Evolutionary conservation across 2,888 invertebrate genomes (phyloP).

Genomic region (Brachypalpus laphriformis): DNA sequence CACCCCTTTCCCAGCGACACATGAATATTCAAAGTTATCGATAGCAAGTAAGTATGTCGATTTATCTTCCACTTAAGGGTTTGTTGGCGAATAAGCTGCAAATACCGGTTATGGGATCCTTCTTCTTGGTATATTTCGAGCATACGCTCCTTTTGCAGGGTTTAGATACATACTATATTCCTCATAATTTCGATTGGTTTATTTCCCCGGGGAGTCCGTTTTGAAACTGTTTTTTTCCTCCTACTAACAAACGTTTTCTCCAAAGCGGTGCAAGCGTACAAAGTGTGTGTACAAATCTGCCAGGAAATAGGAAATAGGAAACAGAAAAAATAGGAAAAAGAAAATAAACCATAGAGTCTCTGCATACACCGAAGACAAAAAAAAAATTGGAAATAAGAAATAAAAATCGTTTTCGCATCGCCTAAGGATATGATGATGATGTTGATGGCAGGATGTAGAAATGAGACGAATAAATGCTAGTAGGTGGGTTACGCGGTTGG

Average conservation of each 20-base stretch:
- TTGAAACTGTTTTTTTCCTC: constrained; percentile 35
- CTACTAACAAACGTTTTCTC: constrained; percentile 23
- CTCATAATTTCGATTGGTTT: constrained; percentile 74
- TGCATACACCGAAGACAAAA: constrained; percentile 18
- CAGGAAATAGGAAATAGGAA: constrained; percentile 56
- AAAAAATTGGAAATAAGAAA: constrained; percentile 56
- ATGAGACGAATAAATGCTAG: constrained; percentile 41
- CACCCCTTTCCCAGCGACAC: constrained; percentile 5
- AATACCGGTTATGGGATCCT: background rate
- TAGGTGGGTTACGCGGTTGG: background rate
- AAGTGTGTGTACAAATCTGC: constrained; percentile 49
- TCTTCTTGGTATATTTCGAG: background rate
- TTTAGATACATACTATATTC: constrained; percentile 53
- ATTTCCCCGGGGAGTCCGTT: constrained; percentile 70
- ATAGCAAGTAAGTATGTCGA: constrained; percentile 59
- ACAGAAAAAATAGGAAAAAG: constrained; percentile 30
- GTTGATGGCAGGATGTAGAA: constrained; percentile 72
- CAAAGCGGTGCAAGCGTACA: constrained; percentile 28
- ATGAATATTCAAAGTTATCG: constrained; percentile 72
- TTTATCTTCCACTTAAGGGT: constrained; percentile 55
- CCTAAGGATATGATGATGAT: constrained; percentile 72
- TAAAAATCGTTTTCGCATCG: constrained; percentile 72
- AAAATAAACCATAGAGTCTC: constrained; percentile 37
- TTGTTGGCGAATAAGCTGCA: constrained; percentile 37
- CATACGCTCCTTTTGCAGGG: constrained; percentile 22